A percentile compares a stretch with the other conserved stretches of the same genome.
Evolutionary conservation across 1,140 invertebrate species (phyloP).

Genomic region (Aphis gossypii): DNA sequence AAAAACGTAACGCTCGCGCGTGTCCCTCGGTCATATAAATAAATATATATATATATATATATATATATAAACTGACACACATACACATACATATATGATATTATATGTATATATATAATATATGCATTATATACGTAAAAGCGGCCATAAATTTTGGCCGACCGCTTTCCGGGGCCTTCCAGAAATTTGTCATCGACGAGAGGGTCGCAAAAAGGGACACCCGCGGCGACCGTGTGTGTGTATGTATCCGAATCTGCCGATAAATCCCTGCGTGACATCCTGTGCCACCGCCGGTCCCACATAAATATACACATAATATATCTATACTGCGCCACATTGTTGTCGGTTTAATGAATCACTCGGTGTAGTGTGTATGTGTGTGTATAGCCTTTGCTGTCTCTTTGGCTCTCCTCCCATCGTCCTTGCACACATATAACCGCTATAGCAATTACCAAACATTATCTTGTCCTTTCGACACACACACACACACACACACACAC

Average conservation of each 20-base stretch:
- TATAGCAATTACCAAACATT: slow-evolving; percentile 46
- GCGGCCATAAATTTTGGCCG: slow-evolving; percentile 53
- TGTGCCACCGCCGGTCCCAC: neutral
- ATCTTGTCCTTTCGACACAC: slow-evolving; percentile 19
- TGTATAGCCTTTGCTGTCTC: neutral
- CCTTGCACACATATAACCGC: neutral
- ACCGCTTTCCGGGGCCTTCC: slow-evolving; percentile 38
- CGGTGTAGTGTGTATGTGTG: neutral
- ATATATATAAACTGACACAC: neutral
- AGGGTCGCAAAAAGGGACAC: slow-evolving; percentile 52
- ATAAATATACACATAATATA: neutral
- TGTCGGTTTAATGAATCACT: slow-evolving; percentile 37
- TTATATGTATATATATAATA: neutral
- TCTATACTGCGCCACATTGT: neutral
- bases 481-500: neutral
- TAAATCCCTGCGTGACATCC: slow-evolving; percentile 51
- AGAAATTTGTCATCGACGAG: slow-evolving; percentile 57
- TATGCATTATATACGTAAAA: neutral
- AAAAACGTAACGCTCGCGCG: slow-evolving; percentile 40
- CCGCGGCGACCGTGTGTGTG: slow-evolving; percentile 21
- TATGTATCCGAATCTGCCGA: slow-evolving; percentile 34
- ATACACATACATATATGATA: neutral
- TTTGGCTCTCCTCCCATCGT: neutral
- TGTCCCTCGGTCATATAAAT: neutral
- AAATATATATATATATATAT: neutral